These are phyloP conservation scores for Nomada ruficornis DNA, from an alignment of 2,888 invertebrate genomes.

Conservation along the genomic window DNA sequence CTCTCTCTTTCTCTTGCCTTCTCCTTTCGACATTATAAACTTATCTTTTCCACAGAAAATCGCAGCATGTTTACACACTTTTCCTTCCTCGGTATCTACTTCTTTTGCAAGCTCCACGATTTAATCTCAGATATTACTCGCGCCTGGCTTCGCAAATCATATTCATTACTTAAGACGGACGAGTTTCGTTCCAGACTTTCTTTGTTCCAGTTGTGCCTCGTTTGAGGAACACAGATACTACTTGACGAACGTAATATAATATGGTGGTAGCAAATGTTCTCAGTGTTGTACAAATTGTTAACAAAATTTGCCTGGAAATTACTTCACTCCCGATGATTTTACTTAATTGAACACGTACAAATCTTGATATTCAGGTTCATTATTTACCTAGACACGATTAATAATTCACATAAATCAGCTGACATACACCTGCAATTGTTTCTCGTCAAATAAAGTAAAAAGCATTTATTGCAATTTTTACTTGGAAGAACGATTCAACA, in stretches of 20 bases:
- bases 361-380: no score
- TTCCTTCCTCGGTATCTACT: slow-evolving; percentile 2
- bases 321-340: no score
- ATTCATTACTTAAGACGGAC: neutral
- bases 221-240: slow-evolving; percentile 1
- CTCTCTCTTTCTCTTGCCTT: neutral
- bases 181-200: neutral
- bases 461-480: no score
- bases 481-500: no score
- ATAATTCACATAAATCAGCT: no score
- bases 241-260: neutral
- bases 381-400: no score
- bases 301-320: no score
- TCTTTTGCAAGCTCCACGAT: slow-evolving; percentile 6
- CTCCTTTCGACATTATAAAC: slow-evolving; percentile 27
- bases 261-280: neutral
- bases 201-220: neutral
- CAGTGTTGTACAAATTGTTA: no score
- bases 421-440: no score
- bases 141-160: slow-evolving; percentile 8
- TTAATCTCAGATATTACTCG: slow-evolving; percentile 56
- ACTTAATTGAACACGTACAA: no score
- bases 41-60: slow-evolving; percentile 23
- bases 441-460: no score
- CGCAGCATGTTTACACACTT: slow-evolving; percentile 37